Evolutionary conservation across 1,140 invertebrate species (phyloP).

Genomic region (Philopotamus ludificatus): DNA sequence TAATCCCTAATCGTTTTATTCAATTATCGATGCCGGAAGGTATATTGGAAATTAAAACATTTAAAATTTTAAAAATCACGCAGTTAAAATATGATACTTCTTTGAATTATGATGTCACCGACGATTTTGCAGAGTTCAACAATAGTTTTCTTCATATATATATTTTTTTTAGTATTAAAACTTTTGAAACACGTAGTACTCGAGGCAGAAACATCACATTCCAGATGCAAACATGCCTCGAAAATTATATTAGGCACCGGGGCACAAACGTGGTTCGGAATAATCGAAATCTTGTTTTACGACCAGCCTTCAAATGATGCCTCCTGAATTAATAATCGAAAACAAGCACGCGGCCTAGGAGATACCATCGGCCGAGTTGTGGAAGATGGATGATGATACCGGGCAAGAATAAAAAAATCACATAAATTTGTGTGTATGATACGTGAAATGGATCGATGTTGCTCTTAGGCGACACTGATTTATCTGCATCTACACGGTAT

Average conservation of each 20-base stretch:
- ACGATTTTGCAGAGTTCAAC: too few species aligned
- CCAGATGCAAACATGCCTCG: background rate
- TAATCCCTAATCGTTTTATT: too few species aligned
- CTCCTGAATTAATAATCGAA: conserved; percentile 10
- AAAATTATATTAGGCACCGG: background rate
- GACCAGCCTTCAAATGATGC: conserved; percentile 4
- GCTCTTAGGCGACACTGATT: background rate
- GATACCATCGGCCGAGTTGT: background rate
- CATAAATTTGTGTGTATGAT: background rate
- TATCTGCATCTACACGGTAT: too few species aligned
- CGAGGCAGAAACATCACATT: background rate
- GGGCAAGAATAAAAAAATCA: background rate
- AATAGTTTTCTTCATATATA: too few species aligned
- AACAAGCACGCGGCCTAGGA: background rate
- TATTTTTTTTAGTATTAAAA: too few species aligned
- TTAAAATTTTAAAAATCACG: too few species aligned
- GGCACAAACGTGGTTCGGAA: background rate
- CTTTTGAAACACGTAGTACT: too few species aligned
- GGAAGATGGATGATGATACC: conserved; percentile 4
- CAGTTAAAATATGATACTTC: too few species aligned
- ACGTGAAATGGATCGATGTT: background rate
- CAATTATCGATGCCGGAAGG: too few species aligned
- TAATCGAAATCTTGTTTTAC: conserved; percentile 10
- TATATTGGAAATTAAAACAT: too few species aligned
- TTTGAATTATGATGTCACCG: too few species aligned